Evolutionary conservation across 2,113 vertebrate genomes (phyloP), one percentile per base, ranked within the genome.

Genomic region (Willisornis vidua): DNA sequence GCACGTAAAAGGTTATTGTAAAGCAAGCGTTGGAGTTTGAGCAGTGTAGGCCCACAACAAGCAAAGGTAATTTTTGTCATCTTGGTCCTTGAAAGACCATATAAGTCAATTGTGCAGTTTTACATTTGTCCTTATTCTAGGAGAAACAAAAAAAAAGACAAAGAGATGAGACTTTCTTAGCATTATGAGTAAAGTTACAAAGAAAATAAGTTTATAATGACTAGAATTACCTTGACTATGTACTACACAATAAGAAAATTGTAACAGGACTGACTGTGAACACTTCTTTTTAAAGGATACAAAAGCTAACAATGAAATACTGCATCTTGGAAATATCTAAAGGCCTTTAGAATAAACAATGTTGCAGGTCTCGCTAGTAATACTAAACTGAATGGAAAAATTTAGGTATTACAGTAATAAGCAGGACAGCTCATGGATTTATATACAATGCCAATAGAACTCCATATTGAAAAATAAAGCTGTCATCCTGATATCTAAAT

Each of bases 1-100:
- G 73, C 78, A 70, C 86, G n/a, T 85, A 95, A 96, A 96, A 97
- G 58, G 76, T 96, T 95, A 92, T 93, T 93, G 77, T 75, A 94
- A 96, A 97, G 80, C 82, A 96, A 94, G 37, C 89, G 77, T 92
- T 63, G 46, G 31, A 86, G 45, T 35, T 91, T 55, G 95, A 96
- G 94, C 94, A 76, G 81, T 94, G 25, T 90, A 88, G 78, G 61
- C 41, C 25, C 59, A 71, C 51, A 76, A 65, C 8, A 62, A 80
- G 39, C 41, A 95, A 93, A 93, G n/a, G 28, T 45, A 95, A 93
- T 67, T 6, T 4, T 73, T 94, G 49, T 70, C 43, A 29, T 29
- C 67, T 71, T 14, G 54, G 59, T 94, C 82, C 70, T 77, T 70
- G 55, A 81, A 86, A 90, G 68, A 48, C 23, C 87, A 51, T 74